A percentile compares a stretch with the other conserved stretches of the same genome.
phyloP scores from a whole-genome alignment of 2,113 vertebrate species.

The Halcyon malimbica region DNA sequence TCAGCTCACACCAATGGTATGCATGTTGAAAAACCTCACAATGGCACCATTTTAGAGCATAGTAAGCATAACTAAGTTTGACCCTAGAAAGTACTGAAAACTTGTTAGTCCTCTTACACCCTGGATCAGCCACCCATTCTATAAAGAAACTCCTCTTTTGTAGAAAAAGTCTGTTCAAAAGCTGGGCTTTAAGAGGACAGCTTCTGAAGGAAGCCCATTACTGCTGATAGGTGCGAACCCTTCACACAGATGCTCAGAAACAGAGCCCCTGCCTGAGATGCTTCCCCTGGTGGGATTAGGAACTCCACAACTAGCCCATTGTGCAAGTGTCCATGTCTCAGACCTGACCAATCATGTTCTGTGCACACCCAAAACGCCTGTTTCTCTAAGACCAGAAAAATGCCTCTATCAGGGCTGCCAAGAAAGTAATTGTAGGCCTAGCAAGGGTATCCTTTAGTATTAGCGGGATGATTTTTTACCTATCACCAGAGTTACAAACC shows the following conservation, averaged over 20 bases:
- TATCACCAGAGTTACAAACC: background rate
- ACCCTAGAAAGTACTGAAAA: background rate
- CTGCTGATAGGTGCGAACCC: background rate
- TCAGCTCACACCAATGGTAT: background rate
- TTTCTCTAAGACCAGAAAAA: background rate
- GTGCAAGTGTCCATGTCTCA: background rate
- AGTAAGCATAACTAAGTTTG: background rate
- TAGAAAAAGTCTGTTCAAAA: background rate
- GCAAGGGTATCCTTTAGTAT: background rate
- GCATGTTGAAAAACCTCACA: background rate
- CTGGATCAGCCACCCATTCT: background rate
- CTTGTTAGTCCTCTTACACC: background rate
- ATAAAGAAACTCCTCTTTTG: background rate
- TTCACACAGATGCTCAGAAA: background rate
- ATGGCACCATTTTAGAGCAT: background rate
- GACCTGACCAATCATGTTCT: background rate
- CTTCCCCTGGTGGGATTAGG: background rate
- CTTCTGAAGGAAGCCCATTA: background rate
- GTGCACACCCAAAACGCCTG: accelerated
- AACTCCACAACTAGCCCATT: background rate
- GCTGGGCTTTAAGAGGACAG: background rate
- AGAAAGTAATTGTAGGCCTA: background rate
- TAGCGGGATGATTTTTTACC: background rate
- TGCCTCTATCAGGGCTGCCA: background rate
- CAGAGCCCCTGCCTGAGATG: background rate